Base-by-base conservation (phyloP, 1,140 invertebrate genomes). In the Drosophila serrata region DNA sequence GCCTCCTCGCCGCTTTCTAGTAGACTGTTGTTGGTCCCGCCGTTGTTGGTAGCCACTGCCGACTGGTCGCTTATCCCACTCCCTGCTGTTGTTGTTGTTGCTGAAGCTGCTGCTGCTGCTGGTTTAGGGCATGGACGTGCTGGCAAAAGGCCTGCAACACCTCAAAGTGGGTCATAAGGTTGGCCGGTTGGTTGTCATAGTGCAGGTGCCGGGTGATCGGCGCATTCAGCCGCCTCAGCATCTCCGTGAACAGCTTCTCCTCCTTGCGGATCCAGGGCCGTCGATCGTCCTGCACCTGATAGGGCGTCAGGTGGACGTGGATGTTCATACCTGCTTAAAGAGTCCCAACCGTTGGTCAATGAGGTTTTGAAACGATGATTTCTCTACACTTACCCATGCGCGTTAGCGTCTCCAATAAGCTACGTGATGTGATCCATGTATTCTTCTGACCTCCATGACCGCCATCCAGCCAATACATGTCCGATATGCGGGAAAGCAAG, bases 401-500 rank as follows among this genome's bases (percentile, higher is more conserved):
- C 15, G 95, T 94, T 19, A 98, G 93, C 1, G 95, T 95, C 90
- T 96, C 94, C 12, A 98, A 93, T 7, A 97, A 92, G 58, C 94
- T 93, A 74, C 94, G 92, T 4, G 97, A 95, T 12, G 96, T 97
- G 59, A 98, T 95, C 97, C 97, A 98, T 7, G 96, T 97, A 91
- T 97, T 95, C 90, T 96, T 96, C 9, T 95, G 94, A 51, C 97
- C 97, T 40, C 95, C 95, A 93, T 98, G 97, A 0, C 97, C 97
- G 24, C 97, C 97, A 93, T 98, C 97, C 69, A 98, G 91, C 97
- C 97, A 98, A 93, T 96, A 97, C 94, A 98, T 96, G 65, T 95
- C 94, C 63, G 94, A 94, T 35, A 96, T 95, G 46, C 94, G 93
- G 19, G 92, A 93, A 4, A 96, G 94, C 58, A 96, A 93, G 46